Evolutionary conservation across 2,113 vertebrate genomes (phyloP), one percentile per base, ranked within the genome.

Genomic region (Zapus hudsonius): DNA sequence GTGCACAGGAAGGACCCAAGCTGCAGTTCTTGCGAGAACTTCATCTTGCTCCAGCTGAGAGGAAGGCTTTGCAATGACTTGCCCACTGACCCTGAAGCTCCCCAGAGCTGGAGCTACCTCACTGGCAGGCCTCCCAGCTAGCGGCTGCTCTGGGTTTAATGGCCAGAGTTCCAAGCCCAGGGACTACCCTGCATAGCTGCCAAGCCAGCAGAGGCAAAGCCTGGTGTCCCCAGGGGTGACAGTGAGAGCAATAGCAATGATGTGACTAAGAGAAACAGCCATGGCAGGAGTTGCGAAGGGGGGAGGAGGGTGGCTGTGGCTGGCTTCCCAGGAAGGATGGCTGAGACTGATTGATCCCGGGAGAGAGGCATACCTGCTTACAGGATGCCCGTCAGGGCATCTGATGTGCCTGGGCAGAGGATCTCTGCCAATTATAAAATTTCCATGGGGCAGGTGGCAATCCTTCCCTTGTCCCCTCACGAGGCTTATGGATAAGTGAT

Each of bases 401-500:
- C n/a, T 44, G 52, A 69, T n/a, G 59, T 33, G 76, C 69, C 55
- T 29, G 10, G 17, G 25, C 64, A 86, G 73, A 29, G 40, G 36
- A 42, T 69, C 83, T 57, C 74, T 78, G 31, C 42, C 66, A 75
- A 52, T 67, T 42, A 82, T 78, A 83, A 94, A 86, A 66, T 33
- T 59, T 59, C 57, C 59, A 1, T 4, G 22, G 31, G 61, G 42
- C 47, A 42, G 22, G 47, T 79, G 25, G 40, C 72, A 78, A 61
- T 44, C n/a, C 29, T 78, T 31, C 44, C 29, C 6, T 38, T 52
- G 83, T 33, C 47, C 33, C 25, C 44, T 76, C 67, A 47, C 17
- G 55, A 4, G 27, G 19, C 63, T 72, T 74, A 72, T 8, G 44
- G 70, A 70, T 72, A 81, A 76, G 69, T 69, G 74, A 57, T 23